phyloP scores from a whole-genome alignment of 2,797 vertebrate species.

The Crocodylus rhombifer region DNA sequence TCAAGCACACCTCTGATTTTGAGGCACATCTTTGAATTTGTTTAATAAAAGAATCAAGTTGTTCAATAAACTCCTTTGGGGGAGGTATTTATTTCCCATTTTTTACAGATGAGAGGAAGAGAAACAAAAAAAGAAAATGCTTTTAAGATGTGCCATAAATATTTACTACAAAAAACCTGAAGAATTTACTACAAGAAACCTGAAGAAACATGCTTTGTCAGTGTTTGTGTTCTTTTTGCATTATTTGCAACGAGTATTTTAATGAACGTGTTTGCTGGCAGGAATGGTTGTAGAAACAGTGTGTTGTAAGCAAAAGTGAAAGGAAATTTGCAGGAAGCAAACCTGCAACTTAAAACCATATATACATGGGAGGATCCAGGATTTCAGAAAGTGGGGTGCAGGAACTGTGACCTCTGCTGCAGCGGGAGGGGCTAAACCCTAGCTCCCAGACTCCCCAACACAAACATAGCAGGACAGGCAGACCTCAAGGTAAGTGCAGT shows the following conservation, averaged over 20 bases:
- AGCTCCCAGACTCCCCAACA: too few relatives aligned
- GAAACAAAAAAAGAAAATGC: constrained; percentile 34
- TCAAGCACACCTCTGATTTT: constrained; percentile 34
- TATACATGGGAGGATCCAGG: too few relatives aligned
- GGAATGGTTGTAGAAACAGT: constrained; percentile 25
- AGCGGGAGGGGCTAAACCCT: too few relatives aligned
- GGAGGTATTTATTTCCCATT: neutral
- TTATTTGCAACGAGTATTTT: constrained; percentile 44
- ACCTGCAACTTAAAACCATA: neutral
- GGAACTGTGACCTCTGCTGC: too few relatives aligned
- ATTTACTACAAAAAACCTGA: neutral
- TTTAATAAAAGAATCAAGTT: constrained; percentile 46
- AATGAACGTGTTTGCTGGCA: neutral
- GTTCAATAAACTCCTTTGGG: constrained; percentile 5
- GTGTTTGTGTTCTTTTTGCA: neutral
- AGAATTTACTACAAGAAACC: neutral
- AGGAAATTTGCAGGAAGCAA: constrained; percentile 31
- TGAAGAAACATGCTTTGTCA: neutral
- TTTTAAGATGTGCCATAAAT: constrained; percentile 15
- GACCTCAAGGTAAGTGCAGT: too few relatives aligned
- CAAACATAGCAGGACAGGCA: too few relatives aligned
- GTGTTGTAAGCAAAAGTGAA: neutral
- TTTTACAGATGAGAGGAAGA: constrained; percentile 40
- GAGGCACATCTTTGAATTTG: constrained; percentile 35
- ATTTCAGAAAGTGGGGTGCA: too few relatives aligned